Conservation (phyloP, 2,113 vertebrate genomes). For the Muscicapa adusta region DNA sequence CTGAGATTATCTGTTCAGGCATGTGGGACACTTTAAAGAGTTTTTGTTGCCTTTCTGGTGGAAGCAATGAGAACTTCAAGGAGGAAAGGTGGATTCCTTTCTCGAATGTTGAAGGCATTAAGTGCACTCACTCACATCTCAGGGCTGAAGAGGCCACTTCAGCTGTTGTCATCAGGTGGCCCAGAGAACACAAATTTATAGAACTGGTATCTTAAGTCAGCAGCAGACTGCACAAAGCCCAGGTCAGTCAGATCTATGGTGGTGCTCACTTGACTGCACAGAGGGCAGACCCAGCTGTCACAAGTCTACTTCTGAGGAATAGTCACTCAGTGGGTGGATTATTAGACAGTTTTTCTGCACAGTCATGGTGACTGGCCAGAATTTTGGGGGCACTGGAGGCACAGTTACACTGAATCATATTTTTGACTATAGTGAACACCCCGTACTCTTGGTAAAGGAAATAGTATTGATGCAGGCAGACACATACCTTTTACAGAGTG, state of each 20-base stretch:
- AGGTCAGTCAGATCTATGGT: rapidly evolving
- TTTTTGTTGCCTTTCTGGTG: neutral
- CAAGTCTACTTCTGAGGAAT: neutral
- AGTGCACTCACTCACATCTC: rapidly evolving
- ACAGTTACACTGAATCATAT: neutral
- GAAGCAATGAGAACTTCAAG: neutral
- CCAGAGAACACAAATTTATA: neutral
- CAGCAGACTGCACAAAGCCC: neutral
- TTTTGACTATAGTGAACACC: neutral
- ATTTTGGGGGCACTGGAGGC: neutral
- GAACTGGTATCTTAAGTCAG: neutral
- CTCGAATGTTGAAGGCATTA: neutral
- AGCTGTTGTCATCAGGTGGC: neutral
- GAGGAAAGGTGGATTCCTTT: neutral
- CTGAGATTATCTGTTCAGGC: neutral
- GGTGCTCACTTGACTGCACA: rapidly evolving
- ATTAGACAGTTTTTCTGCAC: neutral
- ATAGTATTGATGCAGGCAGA: neutral
- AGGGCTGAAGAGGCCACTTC: neutral
- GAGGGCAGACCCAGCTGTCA: rapidly evolving
- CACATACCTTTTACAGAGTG: neutral
- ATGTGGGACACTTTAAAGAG: neutral
- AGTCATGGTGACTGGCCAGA: neutral
- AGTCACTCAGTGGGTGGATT: neutral
- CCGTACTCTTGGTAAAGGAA: neutral